Conservation (phyloP, 2,888 invertebrate genomes). For the Eilema depressum region DNA sequence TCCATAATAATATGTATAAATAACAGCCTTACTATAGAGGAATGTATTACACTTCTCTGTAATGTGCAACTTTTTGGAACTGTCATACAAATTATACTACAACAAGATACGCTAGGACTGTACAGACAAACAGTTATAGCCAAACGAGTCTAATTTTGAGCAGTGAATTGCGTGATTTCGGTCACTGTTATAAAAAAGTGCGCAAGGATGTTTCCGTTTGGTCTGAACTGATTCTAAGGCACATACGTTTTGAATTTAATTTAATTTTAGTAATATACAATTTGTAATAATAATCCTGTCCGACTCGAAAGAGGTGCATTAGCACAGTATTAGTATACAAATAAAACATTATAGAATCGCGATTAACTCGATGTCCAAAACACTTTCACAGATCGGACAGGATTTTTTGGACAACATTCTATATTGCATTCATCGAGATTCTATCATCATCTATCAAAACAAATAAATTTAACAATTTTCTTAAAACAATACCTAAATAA, state of each 20-base stretch:
- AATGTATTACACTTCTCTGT: constrained; percentile 27
- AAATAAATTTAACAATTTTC: neutral
- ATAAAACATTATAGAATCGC: too few species aligned
- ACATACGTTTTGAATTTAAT: neutral
- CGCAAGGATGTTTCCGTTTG: neutral
- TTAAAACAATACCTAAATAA: too few species aligned
- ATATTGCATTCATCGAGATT: neutral
- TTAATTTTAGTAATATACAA: neutral
- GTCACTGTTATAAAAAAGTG: too few species aligned
- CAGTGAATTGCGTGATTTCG: too few species aligned
- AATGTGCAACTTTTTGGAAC: constrained; percentile 9
- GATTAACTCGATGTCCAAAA: neutral
- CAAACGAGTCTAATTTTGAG: too few species aligned
- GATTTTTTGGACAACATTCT: neutral
- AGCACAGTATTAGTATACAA: too few species aligned
- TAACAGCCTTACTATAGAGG: constrained; percentile 16
- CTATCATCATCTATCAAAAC: neutral
- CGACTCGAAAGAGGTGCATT: too few species aligned
- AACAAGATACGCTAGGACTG: neutral
- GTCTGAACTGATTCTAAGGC: neutral
- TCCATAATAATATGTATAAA: neutral
- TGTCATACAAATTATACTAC: constrained; percentile 22
- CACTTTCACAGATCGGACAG: neutral
- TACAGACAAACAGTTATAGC: neutral
- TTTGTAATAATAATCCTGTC: too few species aligned